Conservation (phyloP, 1,140 invertebrate species). For the Conus betulinus region DNA sequence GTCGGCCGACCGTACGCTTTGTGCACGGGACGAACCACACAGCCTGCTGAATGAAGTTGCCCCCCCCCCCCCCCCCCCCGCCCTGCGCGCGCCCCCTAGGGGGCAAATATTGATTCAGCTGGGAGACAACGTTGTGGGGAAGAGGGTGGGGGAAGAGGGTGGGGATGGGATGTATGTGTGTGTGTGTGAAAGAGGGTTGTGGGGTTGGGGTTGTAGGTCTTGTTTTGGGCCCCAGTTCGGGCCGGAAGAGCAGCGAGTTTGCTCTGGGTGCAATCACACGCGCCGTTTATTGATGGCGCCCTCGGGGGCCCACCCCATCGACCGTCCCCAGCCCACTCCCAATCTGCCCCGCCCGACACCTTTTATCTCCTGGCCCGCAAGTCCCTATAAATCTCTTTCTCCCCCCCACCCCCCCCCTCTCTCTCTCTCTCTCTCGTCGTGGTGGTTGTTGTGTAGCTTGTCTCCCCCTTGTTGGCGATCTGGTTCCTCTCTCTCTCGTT, state of each 20-base stretch:
- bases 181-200: too few species aligned
- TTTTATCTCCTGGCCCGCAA: background rate
- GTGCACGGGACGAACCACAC: background rate
- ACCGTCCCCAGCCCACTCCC: background rate
- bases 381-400: background rate
- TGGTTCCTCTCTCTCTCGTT: background rate
- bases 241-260: background rate
- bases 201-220: background rate
- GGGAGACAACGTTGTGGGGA: background rate
- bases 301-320: background rate
- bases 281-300: conserved; percentile 6
- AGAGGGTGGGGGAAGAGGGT: too few species aligned
- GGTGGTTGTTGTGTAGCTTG: background rate
- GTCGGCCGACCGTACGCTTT: background rate
- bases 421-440: background rate
- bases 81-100: background rate
- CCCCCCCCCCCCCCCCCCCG: background rate
- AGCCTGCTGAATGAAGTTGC: too few species aligned
- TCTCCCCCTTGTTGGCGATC: background rate
- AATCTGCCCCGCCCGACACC: background rate
- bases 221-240: background rate
- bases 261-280: conserved; percentile 9
- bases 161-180: too few species aligned
- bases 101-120: background rate
- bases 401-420: background rate